These are phyloP conservation scores for Acrobasis suavella DNA, from an alignment of 2,888 invertebrate species.

Conservation along the genomic window DNA sequence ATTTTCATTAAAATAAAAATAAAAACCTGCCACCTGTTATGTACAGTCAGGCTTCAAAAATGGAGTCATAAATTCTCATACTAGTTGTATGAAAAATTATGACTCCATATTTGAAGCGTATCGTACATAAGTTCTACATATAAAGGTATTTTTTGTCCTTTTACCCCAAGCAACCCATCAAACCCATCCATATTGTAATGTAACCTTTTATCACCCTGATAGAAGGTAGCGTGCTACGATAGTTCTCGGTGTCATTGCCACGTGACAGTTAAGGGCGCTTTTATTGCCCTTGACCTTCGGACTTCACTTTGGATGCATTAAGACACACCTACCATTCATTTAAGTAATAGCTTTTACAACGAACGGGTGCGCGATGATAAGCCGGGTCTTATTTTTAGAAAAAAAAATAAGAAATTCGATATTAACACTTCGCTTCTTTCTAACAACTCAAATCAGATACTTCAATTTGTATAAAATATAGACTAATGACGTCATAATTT, in stretches of 20 bases:
- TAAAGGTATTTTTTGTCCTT: too few relatives aligned
- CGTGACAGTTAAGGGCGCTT: not conserved
- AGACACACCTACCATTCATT: not conserved
- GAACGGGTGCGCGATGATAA: not conserved
- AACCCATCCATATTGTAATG: not conserved
- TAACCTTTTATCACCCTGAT: not conserved
- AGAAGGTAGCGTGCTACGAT: not conserved
- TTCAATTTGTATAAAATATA: too few relatives aligned
- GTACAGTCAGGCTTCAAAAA: too few relatives aligned
- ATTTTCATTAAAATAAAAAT: too few relatives aligned
- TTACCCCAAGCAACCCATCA: not conserved
- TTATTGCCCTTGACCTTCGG: not conserved
- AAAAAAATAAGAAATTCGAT: not conserved
- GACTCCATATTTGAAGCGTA: too few relatives aligned
- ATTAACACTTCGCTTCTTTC: not conserved
- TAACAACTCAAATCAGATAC: too few relatives aligned
- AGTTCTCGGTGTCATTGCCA: not conserved
- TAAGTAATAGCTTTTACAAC: conserved; percentile 1
- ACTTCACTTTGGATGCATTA: not conserved
- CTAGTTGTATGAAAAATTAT: too few relatives aligned
- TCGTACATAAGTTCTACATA: too few relatives aligned
- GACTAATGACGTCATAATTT: too few relatives aligned
- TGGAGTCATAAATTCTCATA: too few relatives aligned
- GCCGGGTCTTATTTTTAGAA: not conserved
- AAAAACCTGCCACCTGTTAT: too few relatives aligned